phyloP scores from a whole-genome alignment of 2,888 invertebrate species.

The Lasioglossum calceatum region DNA sequence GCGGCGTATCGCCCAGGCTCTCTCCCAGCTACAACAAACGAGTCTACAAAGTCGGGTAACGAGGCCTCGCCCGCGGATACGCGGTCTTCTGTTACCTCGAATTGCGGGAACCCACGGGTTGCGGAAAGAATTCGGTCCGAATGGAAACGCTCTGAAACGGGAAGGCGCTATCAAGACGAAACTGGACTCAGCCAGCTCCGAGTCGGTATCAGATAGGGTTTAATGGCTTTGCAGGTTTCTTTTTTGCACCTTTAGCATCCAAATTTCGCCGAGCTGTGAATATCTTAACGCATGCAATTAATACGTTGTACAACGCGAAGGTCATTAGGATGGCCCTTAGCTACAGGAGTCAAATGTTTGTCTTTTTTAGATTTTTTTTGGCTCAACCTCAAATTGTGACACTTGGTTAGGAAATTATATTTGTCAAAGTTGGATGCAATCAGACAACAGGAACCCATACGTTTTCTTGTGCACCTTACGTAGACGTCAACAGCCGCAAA shows the following conservation, averaged over 20 bases:
- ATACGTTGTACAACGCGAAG: not conserved
- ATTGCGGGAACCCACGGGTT: constrained; percentile 2
- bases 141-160: not conserved
- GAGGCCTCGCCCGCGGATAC: constrained; percentile 56
- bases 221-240: not conserved
- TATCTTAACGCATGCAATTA: not conserved
- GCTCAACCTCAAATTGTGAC: no score
- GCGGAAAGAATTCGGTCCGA: constrained; percentile 18
- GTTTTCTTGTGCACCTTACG: constrained; percentile 24
- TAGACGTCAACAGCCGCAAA: constrained; percentile 32
- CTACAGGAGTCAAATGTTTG: no score
- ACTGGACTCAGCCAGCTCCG: not conserved
- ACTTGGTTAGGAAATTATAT: no score
- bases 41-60: constrained; percentile 47
- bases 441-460: no score
- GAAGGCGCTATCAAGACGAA: not conserved
- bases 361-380: no score
- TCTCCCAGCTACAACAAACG: constrained; percentile 47
- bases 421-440: no score
- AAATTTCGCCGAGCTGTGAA: not conserved
- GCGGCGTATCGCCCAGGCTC: constrained; percentile 16
- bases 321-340: no score
- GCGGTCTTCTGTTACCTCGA: not conserved
- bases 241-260: not conserved
- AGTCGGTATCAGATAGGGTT: not conserved